These are phyloP conservation scores for Anarhynchus alexandrinus DNA, from an alignment of 2,113 vertebrate genomes.

Conservation along the genomic window DNA sequence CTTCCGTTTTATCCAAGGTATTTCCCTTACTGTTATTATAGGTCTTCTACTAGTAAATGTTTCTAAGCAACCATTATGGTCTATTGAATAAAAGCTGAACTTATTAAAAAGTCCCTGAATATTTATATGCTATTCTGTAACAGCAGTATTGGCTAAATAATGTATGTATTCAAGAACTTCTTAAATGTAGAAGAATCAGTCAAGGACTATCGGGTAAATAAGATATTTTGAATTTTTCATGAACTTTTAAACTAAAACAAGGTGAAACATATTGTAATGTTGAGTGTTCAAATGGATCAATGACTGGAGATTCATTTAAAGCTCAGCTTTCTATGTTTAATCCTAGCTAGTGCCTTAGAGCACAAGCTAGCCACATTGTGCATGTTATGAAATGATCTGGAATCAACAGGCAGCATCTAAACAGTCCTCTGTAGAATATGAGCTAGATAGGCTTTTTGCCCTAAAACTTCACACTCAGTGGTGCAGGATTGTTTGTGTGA, in stretches of 20 bases:
- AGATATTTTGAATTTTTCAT: slow-evolving; percentile 64
- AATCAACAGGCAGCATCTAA: background rate
- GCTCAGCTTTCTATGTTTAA: background rate
- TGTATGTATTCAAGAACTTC: slow-evolving; percentile 54
- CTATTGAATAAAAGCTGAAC: slow-evolving; percentile 41
- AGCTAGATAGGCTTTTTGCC: background rate
- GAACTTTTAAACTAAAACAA: slow-evolving; percentile 66
- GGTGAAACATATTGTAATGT: slow-evolving; percentile 32
- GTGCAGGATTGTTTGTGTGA: background rate
- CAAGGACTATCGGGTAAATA: slow-evolving; percentile 57
- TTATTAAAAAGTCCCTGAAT: slow-evolving; percentile 53
- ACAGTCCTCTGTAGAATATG: background rate
- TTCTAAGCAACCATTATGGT: slow-evolving; percentile 27
- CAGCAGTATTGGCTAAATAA: slow-evolving; percentile 51
- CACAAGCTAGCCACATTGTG: background rate
- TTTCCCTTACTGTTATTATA: background rate
- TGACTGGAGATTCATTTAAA: slow-evolving; percentile 35
- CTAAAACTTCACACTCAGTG: background rate
- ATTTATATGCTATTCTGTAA: slow-evolving; percentile 53
- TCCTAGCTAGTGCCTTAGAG: background rate
- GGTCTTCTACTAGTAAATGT: background rate
- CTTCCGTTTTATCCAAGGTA: slow-evolving; percentile 1
- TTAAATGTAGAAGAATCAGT: slow-evolving; percentile 37
- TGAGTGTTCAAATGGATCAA: slow-evolving; percentile 47
- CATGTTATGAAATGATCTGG: background rate